phyloP scores from a whole-genome alignment of 2,797 vertebrate genomes.

The Diplodus sargus region DNA sequence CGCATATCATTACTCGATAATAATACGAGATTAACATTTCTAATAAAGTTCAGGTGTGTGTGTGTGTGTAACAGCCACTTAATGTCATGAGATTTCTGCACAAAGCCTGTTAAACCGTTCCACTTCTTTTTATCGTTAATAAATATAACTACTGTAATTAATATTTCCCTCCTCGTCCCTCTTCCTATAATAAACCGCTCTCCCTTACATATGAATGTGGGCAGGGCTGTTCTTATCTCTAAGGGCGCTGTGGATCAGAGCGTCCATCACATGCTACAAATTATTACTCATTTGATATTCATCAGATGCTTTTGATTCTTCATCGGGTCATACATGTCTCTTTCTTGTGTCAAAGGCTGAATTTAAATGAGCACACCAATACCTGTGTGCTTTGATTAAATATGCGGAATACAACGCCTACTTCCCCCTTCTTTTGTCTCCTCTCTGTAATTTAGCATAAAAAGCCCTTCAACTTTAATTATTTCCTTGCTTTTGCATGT shows the following conservation, averaged over 20 bases:
- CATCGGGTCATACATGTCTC: slow-evolving; percentile 55
- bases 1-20: slow-evolving; percentile 28
- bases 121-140: neutral
- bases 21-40: slow-evolving; percentile 27
- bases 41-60: slow-evolving; percentile 29
- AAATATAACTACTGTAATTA: neutral
- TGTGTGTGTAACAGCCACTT: neutral
- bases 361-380: slow-evolving; percentile 46
- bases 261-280: slow-evolving; percentile 49
- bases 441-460: slow-evolving; percentile 18
- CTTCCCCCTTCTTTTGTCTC: slow-evolving; percentile 8
- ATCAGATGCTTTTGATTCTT: slow-evolving; percentile 43
- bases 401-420: slow-evolving; percentile 43
- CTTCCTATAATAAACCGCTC: neutral
- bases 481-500: slow-evolving; percentile 27
- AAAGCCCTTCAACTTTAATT: slow-evolving; percentile 14
- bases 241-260: slow-evolving; percentile 53
- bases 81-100: neutral
- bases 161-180: too few relatives aligned
- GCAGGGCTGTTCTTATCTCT: slow-evolving; percentile 11
- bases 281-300: slow-evolving; percentile 61
- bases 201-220: neutral
- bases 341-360: slow-evolving; percentile 62
- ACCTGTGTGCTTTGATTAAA: slow-evolving; percentile 52
- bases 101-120: neutral